Base-by-base conservation (phyloP, 2,113 vertebrate species). In the Oostethus manadensis region DNA sequence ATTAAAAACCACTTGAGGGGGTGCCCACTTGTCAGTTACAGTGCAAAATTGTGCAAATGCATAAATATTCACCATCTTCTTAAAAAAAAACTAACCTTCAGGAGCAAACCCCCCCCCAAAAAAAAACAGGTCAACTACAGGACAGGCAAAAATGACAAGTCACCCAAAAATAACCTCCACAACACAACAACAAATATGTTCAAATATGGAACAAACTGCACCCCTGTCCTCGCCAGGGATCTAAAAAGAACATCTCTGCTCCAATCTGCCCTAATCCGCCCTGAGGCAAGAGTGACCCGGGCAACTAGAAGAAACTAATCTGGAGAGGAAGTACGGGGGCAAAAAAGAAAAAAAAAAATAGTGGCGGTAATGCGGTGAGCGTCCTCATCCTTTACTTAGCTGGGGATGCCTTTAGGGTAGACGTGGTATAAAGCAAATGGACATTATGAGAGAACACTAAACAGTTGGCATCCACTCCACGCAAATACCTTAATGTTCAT, bases 321-420 rank as follows among this genome's bases (percentile, higher is more conserved):
- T 67, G 55, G 71, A 78, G 71, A 68, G 42, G 51, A 61, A 55
- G 56, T 45, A 29, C 44, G 26, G 57, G 56, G 46, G 42, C 56
- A 29, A 47, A 29, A 47, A 29, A 56, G 53, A 47, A 33, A 58
- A 70, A 66, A 60, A 71, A 79, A 53, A 71, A 76, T 71, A 66
- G 73, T 71, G 71, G 69, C 79, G 78, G 77, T 84, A 82, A 86
- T 82, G 80, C 63, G 76, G 73, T 82, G 82, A 60, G 73, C 71
- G 71, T 69, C 75, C 64, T 79, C 75, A 62, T 81, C 75, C 68
- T 84, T 81, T 75, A 77, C 78, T 84, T 79, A 76, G 80, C 65
- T 57, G 61, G 54, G 33, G 40, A 71, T 79, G 77, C 72, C 86
- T 83, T 68, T 42, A 54, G 84, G 84, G 73, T 65, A 70, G 56